Evolutionary conservation across 2,888 invertebrate genomes (phyloP).

Genomic region (Mycogona germanica): DNA sequence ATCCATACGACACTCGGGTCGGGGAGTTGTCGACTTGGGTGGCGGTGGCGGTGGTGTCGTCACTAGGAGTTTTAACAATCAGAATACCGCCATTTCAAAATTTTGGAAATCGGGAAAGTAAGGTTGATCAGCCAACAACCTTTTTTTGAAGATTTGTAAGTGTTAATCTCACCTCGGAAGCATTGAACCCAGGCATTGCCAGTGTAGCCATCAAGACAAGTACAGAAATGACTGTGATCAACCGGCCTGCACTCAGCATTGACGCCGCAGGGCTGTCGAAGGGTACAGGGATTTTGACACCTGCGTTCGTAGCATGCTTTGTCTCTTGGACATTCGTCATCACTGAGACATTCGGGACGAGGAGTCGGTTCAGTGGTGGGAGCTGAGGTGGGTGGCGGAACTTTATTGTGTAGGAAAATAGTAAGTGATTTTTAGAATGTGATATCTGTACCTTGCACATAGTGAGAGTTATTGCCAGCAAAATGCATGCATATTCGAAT

Average conservation of each 20-base stretch:
- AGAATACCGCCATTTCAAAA: too few species aligned
- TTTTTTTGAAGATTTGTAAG: too few species aligned
- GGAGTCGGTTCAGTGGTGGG: constrained; percentile 21
- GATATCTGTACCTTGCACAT: too few species aligned
- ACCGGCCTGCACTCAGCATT: constrained; percentile 22
- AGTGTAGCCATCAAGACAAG: constrained; percentile 54
- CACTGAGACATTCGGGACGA: constrained; percentile 55
- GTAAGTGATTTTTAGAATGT: too few species aligned
- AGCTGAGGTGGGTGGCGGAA: not conserved
- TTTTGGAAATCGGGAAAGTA: too few species aligned
- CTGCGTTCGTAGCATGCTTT: constrained; percentile 66
- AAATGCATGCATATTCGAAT: too few species aligned
- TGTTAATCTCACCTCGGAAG: constrained; percentile 20
- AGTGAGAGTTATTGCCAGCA: too few species aligned
- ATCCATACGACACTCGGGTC: constrained; percentile 50
- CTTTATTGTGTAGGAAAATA: too few species aligned
- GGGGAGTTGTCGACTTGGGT: not conserved
- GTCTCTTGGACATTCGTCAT: constrained; percentile 59
- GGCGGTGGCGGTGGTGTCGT: too few species aligned
- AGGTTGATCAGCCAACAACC: too few species aligned
- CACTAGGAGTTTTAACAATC: too few species aligned
- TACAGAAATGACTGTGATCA: constrained; percentile 37
- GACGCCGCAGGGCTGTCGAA: constrained; percentile 36
- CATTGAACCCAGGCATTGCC: constrained; percentile 46
- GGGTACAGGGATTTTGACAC: constrained; percentile 48